These are phyloP conservation scores for Microctenopoma stevenorrisi DNA, from an alignment of 2,797 vertebrate species.

Conservation along the genomic window DNA sequence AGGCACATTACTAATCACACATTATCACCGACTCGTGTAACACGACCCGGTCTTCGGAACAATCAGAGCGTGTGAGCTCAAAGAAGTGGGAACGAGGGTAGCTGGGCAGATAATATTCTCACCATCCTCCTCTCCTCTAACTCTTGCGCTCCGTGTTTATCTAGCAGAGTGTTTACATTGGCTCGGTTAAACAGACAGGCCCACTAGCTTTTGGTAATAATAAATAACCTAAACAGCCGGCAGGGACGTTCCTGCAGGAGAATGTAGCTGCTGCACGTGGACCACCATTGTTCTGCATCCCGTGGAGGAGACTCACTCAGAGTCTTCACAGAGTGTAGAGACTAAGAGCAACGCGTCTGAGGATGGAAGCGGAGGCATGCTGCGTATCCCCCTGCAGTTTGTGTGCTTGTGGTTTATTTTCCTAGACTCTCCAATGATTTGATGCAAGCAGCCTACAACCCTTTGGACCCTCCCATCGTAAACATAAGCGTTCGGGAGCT, in stretches of 20 bases:
- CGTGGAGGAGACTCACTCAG: constrained; percentile 11
- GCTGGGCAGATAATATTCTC: constrained; percentile 50
- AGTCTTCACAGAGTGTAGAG: not conserved
- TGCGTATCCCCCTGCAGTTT: constrained; percentile 44
- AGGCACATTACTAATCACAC: not conserved
- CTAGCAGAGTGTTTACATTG: constrained; percentile 76
- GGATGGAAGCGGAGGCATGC: constrained; percentile 39
- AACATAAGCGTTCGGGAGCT: constrained; percentile 61
- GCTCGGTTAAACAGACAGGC: constrained; percentile 69
- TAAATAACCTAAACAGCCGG: constrained; percentile 76
- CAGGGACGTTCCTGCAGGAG: constrained; percentile 45
- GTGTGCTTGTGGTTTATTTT: constrained; percentile 69
- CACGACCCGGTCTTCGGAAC: not conserved
- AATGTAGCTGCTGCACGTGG: constrained; percentile 34
- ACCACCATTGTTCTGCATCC: constrained; percentile 39
- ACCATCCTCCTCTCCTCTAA: constrained; percentile 53
- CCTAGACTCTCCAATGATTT: constrained; percentile 58
- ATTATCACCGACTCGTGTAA: no score
- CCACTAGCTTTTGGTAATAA: constrained; percentile 77
- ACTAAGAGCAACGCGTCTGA: constrained; percentile 33
- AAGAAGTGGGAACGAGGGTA: constrained; percentile 22
- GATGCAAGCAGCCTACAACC: constrained; percentile 43
- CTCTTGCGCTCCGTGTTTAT: constrained; percentile 71
- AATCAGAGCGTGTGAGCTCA: constrained; percentile 4
- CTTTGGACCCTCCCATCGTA: constrained; percentile 54